Conservation (phyloP, 2,888 invertebrate genomes). For the Rambutsinella grinnellia region DNA sequence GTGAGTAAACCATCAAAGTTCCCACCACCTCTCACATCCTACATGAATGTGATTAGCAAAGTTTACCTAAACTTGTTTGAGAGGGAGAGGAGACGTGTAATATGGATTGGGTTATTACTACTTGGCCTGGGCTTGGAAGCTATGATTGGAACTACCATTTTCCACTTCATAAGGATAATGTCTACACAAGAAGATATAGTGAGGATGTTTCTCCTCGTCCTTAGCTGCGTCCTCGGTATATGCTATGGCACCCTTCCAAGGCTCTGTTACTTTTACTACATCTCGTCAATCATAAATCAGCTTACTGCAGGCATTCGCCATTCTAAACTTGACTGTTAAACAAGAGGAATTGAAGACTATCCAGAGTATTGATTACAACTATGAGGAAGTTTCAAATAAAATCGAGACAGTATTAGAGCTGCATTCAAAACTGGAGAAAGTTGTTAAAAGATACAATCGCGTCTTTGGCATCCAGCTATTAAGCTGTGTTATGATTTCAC, state of each 20-base stretch:
- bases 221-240: conserved; percentile 22
- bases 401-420: conserved; percentile 21
- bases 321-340: background rate
- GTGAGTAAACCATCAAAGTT: background rate
- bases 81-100: background rate
- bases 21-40: background rate
- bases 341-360: conserved; percentile 1
- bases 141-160: background rate
- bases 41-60: background rate
- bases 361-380: no score
- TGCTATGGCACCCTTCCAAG: conserved; percentile 30
- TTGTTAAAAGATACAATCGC: conserved; percentile 23
- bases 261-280: conserved; percentile 28
- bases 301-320: conserved; percentile 19
- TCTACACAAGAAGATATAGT: background rate
- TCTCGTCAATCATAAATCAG: conserved; percentile 21
- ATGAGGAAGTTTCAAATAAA: background rate
- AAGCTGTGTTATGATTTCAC: conserved; percentile 17
- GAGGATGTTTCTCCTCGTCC: conserved; percentile 4
- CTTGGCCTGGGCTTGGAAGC: background rate
- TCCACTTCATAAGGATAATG: conserved; percentile 2
- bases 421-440: conserved; percentile 27
- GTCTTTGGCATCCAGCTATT: conserved; percentile 30
- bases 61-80: background rate
- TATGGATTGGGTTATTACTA: background rate